A percentile compares a stretch with the other conserved stretches of the same genome.
Conservation (phyloP, 2,888 invertebrate species). For the Seira sanloemensis region DNA sequence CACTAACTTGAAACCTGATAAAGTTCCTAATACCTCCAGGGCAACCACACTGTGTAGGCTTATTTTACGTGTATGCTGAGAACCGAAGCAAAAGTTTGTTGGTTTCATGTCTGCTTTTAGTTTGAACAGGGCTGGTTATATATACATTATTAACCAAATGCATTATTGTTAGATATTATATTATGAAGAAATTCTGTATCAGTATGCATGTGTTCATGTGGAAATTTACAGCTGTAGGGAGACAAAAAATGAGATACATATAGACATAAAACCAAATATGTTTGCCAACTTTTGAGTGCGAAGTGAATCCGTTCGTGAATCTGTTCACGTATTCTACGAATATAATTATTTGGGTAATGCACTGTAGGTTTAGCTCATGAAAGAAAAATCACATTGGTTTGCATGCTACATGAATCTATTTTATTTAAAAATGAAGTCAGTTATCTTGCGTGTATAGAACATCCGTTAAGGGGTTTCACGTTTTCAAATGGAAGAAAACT, state of each 20-base stretch:
- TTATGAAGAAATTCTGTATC: background rate
- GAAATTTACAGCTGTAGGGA: slow-evolving; percentile 52
- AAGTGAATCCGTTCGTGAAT: background rate
- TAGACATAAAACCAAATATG: slow-evolving; percentile 28
- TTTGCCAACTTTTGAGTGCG: slow-evolving; percentile 32
- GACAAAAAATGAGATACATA: background rate
- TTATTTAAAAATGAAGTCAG: background rate
- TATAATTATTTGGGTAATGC: background rate
- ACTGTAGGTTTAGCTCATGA: background rate
- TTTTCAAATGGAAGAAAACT: slow-evolving; percentile 51
- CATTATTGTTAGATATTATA: background rate
- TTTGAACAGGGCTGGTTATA: no score
- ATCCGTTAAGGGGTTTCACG: slow-evolving; percentile 59
- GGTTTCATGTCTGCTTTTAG: background rate
- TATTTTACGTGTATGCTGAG: background rate
- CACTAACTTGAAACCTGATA: slow-evolving; percentile 30
- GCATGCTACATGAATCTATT: background rate
- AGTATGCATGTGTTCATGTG: slow-evolving; percentile 9
- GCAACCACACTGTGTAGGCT: background rate
- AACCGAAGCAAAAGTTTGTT: background rate
- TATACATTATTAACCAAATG: background rate
- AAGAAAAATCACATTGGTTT: background rate
- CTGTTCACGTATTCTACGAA: background rate
- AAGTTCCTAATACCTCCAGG: slow-evolving; percentile 28
- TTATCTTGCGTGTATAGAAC: slow-evolving; percentile 35